Conservation (phyloP, 2,113 vertebrate species). For the Ictalurus punctatus region DNA sequence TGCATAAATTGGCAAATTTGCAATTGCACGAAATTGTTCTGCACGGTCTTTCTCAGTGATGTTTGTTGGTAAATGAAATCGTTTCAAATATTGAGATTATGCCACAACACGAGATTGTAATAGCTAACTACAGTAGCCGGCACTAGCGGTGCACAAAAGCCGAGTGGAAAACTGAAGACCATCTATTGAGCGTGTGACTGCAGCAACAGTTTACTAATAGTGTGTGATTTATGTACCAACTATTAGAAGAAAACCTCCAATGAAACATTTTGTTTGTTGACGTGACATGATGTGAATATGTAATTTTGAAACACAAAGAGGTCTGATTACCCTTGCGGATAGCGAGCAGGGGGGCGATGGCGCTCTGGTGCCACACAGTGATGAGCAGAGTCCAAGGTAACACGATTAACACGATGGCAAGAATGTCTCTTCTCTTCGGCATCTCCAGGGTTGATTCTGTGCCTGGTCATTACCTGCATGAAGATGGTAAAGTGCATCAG, state of each 20-base stretch:
- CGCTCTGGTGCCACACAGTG: constrained; percentile 99
- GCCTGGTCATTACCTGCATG: constrained; percentile 93
- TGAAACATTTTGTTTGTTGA: neutral
- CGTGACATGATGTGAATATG: neutral
- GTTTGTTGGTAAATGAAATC: too few relatives aligned
- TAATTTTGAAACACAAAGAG: neutral
- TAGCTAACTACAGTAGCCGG: neutral
- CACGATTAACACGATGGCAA: constrained; percentile 97
- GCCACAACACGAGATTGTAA: neutral
- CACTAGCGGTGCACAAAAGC: neutral
- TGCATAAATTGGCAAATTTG: too few relatives aligned
- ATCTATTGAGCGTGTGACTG: neutral
- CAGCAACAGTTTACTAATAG: neutral
- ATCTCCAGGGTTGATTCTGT: constrained; percentile 96
- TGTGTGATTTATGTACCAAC: neutral
- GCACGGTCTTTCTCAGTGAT: too few relatives aligned
- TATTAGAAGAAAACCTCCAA: neutral
- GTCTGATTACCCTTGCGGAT: constrained; percentile 87
- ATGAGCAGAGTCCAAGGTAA: constrained; percentile 99
- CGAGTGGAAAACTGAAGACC: neutral
- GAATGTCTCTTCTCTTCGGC: constrained; percentile 99
- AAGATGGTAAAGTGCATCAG: constrained; percentile 3
- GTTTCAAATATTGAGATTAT: neutral
- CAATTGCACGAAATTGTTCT: too few relatives aligned
- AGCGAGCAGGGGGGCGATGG: constrained; percentile 90